Evolutionary conservation across 2,113 vertebrate species (phyloP), one percentile per base, ranked within the genome.

Genomic region (Pavo muticus): DNA sequence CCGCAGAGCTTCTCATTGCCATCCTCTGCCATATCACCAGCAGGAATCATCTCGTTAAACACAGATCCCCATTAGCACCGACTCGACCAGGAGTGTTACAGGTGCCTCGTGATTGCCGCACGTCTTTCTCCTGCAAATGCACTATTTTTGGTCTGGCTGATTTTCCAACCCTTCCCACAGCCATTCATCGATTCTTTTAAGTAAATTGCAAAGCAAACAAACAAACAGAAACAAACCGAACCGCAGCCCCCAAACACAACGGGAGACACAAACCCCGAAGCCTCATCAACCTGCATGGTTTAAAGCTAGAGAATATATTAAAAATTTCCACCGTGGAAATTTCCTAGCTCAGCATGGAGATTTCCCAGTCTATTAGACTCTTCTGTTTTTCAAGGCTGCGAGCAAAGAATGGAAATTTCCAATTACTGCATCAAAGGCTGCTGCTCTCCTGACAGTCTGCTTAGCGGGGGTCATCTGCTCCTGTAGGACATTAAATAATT

Each of bases 361-460:
- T 97, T 98, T 98, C 97, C 96, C 95, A 97, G 97, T 96, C 68
- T 97, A 97, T 97, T 91, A 96, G 96, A 96, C 90, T 96, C 95
- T 97, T 97, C 84, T 96, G 97, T 96, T 96, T 97, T 92, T 92
- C 95, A 96, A 97, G 93, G 96, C 97, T 98, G 97, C 95, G 96
- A 98, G 97, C 97, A 98, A 97, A 98, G 98, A 97, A 98, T 98
- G 98, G 98, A 98, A 98, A 98, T 98, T 98, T 98, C 98, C 98
- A 97, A 97, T 98, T 96, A 97, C 97, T 97, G 97, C 98, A 98
- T 98, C 96, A 94, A 98, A 98, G 95, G 95, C 97, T 97, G 97
- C 96, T 97, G 94, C 97, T 97, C 95, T 97, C 97, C 98, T 97
- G 96, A 97, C 97, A 95, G 95, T 95, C 97, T 97, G 96, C 98